phyloP scores from a whole-genome alignment of 2,113 vertebrate genomes.

The Athene cunicularia region DNA sequence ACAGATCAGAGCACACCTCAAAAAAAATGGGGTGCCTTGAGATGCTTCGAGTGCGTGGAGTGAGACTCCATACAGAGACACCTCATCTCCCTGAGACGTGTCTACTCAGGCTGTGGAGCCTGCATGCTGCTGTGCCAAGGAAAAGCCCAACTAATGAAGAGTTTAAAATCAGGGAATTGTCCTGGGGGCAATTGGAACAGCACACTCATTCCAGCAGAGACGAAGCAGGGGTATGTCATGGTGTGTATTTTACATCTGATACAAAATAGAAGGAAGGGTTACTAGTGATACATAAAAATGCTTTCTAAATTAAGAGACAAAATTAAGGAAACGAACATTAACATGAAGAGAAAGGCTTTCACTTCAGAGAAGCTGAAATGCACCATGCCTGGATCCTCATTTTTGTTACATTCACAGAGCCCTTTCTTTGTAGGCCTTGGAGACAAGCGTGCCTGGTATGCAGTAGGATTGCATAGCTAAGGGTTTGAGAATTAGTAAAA shows the following conservation, averaged over 20 bases:
- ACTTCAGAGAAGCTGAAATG: neutral
- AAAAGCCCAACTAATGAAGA: neutral
- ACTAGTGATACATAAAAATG: rapidly evolving
- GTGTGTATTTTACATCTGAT: neutral
- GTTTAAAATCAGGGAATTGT: neutral
- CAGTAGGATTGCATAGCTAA: neutral
- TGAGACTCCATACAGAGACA: rapidly evolving
- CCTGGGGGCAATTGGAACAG: too few relatives aligned
- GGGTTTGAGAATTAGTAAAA: neutral
- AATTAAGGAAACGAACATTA: neutral
- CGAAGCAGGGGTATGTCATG: rapidly evolving
- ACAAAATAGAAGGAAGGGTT: neutral
- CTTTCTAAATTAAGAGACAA: neutral
- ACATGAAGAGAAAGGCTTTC: neutral
- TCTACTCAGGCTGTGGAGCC: rapidly evolving
- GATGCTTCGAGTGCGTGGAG: neutral
- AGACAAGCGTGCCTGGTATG: neutral
- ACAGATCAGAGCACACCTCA: rapidly evolving
- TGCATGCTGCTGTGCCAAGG: rapidly evolving
- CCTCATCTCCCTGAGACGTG: rapidly evolving
- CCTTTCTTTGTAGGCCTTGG: rapidly evolving
- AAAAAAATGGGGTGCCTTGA: rapidly evolving
- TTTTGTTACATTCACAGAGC: neutral
- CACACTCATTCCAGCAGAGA: neutral
- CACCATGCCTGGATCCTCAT: rapidly evolving